Conservation (phyloP, 2,888 invertebrate genomes). For the Ormyrus labotus region DNA sequence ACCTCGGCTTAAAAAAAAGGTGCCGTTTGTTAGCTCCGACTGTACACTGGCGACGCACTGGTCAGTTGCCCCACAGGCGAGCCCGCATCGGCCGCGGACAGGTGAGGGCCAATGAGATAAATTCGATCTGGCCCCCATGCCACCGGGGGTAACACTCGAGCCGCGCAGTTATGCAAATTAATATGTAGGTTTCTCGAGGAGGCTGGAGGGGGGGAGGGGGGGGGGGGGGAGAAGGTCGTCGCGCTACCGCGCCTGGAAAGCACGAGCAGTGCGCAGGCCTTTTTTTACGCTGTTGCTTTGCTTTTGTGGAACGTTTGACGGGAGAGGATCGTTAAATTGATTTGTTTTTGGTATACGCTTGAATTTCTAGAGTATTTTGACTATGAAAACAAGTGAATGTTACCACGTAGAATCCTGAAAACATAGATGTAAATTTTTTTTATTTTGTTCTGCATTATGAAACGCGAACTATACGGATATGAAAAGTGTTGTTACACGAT, state of each 20-base stretch:
- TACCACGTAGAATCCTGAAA: no score
- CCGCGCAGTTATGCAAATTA: slow-evolving; percentile 69
- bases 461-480: no score
- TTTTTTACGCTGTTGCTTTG: background rate
- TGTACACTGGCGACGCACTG: slow-evolving; percentile 63
- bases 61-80: slow-evolving; percentile 70
- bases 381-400: no score
- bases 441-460: no score
- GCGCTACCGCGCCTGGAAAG: slow-evolving; percentile 9
- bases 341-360: no score
- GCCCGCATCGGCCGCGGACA: slow-evolving; percentile 71
- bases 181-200: slow-evolving; percentile 59
- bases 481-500: no score
- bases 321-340: no score
- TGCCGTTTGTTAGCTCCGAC: slow-evolving; percentile 12
- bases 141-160: slow-evolving; percentile 49
- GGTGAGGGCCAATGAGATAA: slow-evolving; percentile 75
- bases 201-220: slow-evolving; percentile 26
- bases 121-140: slow-evolving; percentile 75
- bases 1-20: background rate
- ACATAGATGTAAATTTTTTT: no score
- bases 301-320: background rate
- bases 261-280: background rate
- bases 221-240: slow-evolving; percentile 27
- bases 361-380: no score